Conservation (phyloP, 2,888 invertebrate genomes). For the Epiblema foenella region DNA sequence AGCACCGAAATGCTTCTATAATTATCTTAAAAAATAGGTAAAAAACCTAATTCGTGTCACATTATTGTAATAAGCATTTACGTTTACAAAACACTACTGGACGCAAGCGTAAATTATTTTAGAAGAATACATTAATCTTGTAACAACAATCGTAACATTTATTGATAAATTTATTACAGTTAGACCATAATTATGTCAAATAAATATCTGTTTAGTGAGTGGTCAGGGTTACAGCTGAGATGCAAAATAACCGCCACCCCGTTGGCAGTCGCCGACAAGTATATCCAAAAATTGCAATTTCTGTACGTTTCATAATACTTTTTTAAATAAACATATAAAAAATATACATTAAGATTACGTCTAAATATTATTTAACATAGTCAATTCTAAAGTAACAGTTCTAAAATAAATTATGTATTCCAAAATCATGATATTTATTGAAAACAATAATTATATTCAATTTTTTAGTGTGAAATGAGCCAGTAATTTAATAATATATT, state of each 20-base stretch:
- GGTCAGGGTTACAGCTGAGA: neutral
- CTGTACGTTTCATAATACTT: constrained; percentile 72
- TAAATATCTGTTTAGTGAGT: neutral
- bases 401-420: constrained; percentile 61
- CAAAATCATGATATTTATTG: constrained; percentile 53
- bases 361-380: constrained; percentile 77
- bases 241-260: constrained; percentile 31
- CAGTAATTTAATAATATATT: constrained; percentile 44
- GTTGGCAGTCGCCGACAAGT: constrained; percentile 57
- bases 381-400: constrained; percentile 74
- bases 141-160: constrained; percentile 65
- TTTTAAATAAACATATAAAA: constrained; percentile 80
- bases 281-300: constrained; percentile 59
- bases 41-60: constrained; percentile 41
- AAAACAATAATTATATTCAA: constrained; percentile 47
- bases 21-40: constrained; percentile 24
- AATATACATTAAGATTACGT: constrained; percentile 79
- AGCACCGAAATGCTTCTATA: constrained; percentile 12
- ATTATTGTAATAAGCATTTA: constrained; percentile 45
- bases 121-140: constrained; percentile 59
- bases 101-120: constrained; percentile 69
- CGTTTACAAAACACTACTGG: constrained; percentile 58
- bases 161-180: constrained; percentile 47
- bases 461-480: constrained; percentile 25
- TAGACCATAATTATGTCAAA: constrained; percentile 38